Conservation (phyloP, 2,797 vertebrate genomes). For the Sylvilagus floridanus region DNA sequence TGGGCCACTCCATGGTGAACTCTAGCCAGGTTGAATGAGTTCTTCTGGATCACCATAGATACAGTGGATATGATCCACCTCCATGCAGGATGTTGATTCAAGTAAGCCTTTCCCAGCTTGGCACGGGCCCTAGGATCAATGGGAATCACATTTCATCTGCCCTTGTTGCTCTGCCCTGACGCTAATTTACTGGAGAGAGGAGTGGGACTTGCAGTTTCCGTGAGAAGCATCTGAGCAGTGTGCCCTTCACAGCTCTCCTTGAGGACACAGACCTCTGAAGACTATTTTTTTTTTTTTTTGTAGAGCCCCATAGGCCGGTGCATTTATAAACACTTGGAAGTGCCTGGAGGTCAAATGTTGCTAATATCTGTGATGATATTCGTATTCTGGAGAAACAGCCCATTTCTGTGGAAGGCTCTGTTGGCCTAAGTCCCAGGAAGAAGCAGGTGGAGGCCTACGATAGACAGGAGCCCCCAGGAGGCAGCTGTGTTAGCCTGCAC, state of each 20-base stretch:
- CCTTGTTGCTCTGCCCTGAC: background rate
- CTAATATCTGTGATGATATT: background rate
- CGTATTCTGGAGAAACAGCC: background rate
- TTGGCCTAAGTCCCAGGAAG: background rate
- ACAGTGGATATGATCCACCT: background rate
- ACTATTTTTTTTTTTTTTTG: too few species aligned
- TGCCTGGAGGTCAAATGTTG: background rate
- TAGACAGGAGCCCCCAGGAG: background rate
- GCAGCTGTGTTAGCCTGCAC: background rate
- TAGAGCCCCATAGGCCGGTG: background rate
- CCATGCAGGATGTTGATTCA: background rate
- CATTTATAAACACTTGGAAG: background rate
- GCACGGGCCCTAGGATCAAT: background rate
- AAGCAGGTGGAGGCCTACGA: background rate
- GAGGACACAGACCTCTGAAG: background rate
- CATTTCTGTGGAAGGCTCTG: background rate
- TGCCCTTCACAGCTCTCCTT: background rate
- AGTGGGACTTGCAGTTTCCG: background rate
- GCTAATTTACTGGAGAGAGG: background rate
- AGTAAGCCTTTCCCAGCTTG: background rate
- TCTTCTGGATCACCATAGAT: background rate
- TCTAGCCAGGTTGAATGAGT: background rate
- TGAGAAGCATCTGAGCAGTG: background rate
- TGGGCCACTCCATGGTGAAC: background rate
- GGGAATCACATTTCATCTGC: background rate